Evolutionary conservation across 2,888 invertebrate genomes (phyloP).

Genomic region (Poecilus cupreus): DNA sequence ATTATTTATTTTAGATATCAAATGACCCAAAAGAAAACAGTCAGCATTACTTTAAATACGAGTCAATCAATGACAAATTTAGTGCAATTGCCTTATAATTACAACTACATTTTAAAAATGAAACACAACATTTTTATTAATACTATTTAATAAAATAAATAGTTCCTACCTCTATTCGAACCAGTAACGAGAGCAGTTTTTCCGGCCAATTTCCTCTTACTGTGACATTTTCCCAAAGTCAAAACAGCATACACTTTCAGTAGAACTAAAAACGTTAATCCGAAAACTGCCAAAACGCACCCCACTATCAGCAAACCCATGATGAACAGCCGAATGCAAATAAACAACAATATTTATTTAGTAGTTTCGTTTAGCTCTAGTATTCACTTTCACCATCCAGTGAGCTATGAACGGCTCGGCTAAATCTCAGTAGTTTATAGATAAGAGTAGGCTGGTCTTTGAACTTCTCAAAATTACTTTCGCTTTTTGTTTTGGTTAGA

Average conservation of each 20-base stretch:
- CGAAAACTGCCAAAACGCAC: constrained; percentile 46
- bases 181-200: constrained; percentile 70
- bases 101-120: background rate
- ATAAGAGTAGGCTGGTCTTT: background rate
- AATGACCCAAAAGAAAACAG: background rate
- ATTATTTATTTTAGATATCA: too few relatives aligned
- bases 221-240: constrained; percentile 66
- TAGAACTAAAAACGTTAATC: constrained; percentile 36
- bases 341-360: too few relatives aligned
- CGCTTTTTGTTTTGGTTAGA: background rate
- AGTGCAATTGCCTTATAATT: background rate
- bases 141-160: too few relatives aligned
- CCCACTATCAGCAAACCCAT: constrained; percentile 2
- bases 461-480: background rate
- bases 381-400: background rate
- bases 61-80: background rate
- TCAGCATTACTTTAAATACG: background rate
- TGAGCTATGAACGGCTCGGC: background rate
- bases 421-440: too few relatives aligned
- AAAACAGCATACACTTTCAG: constrained; percentile 63
- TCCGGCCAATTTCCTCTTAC: constrained; percentile 67
- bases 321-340: too few relatives aligned
- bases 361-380: background rate
- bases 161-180: constrained; percentile 66
- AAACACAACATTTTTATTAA: background rate